Percentiles rank a stretch among this genome's conserved stretches.
These are phyloP conservation scores for Linurgus olivaceus DNA, from an alignment of 2,797 vertebrate species.

Conservation along the genomic window DNA sequence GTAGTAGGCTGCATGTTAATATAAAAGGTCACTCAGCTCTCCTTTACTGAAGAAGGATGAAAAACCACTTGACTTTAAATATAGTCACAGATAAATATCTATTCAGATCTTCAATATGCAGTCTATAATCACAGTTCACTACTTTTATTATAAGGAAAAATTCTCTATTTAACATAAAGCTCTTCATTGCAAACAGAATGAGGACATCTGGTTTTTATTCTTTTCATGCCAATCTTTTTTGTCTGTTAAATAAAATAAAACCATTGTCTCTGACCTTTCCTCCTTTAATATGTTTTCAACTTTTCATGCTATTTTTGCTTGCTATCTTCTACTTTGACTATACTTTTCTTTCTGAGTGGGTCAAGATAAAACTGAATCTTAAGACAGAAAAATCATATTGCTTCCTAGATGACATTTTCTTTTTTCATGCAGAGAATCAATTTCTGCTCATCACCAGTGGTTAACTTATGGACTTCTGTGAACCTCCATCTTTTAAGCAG, in stretches of 20 bases:
- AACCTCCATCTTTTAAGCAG: neutral
- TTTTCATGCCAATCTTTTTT: neutral
- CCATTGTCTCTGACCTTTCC: neutral
- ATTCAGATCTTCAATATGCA: neutral
- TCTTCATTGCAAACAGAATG: neutral
- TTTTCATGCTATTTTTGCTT: neutral
- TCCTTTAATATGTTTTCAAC: neutral
- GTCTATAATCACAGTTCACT: neutral
- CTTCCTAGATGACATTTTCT: neutral
- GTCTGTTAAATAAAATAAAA: neutral
- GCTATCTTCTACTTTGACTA: neutral
- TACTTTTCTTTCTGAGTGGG: neutral
- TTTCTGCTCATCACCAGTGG: fast-evolving
- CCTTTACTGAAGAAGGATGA: neutral
- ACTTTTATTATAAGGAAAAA: neutral
- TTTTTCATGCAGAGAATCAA: neutral
- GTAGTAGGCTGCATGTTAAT: neutral
- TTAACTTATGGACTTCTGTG: neutral
- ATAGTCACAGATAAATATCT: neutral
- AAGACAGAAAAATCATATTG: neutral
- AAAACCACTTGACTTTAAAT: neutral
- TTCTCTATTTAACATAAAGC: neutral
- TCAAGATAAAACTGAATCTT: neutral
- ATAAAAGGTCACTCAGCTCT: neutral
- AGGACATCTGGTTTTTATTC: neutral